Evolutionary conservation across 2,797 vertebrate species (phyloP).

Genomic region (Choloepus didactylus): DNA sequence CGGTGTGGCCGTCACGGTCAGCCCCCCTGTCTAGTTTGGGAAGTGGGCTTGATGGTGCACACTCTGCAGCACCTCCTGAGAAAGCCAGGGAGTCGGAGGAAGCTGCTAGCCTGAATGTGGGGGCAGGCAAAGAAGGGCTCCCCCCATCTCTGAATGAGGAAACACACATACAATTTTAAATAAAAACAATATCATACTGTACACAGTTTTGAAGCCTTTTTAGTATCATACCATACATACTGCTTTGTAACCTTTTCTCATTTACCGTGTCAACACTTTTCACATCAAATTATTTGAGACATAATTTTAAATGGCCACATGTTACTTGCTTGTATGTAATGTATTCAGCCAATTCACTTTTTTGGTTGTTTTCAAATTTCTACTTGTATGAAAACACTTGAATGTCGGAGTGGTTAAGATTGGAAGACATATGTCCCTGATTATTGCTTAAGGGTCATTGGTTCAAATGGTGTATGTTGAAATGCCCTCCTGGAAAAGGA

Average conservation of each 20-base stretch:
- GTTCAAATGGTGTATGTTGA: background rate
- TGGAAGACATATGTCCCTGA: background rate
- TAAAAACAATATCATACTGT: background rate
- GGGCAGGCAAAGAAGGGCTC: background rate
- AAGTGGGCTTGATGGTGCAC: background rate
- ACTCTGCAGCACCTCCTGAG: background rate
- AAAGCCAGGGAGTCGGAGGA: background rate
- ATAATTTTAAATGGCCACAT: background rate
- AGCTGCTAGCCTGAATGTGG: background rate
- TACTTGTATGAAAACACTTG: background rate
- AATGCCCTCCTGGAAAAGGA: background rate
- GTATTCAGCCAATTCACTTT: background rate
- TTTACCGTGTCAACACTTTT: slow-evolving; percentile 9
- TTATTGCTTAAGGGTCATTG: background rate
- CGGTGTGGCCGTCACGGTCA: background rate
- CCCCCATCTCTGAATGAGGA: background rate
- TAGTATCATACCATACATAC: background rate
- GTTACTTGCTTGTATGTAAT: background rate
- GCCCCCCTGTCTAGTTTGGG: background rate
- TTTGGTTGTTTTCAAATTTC: slow-evolving; percentile 35
- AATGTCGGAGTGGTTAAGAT: slow-evolving; percentile 5
- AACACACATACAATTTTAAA: background rate
- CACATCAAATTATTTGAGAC: slow-evolving; percentile 34
- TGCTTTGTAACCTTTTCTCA: slow-evolving; percentile 8
- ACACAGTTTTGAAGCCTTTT: background rate